phyloP scores from a whole-genome alignment of 1,140 invertebrate species.

The Triops cancriformis region DNA sequence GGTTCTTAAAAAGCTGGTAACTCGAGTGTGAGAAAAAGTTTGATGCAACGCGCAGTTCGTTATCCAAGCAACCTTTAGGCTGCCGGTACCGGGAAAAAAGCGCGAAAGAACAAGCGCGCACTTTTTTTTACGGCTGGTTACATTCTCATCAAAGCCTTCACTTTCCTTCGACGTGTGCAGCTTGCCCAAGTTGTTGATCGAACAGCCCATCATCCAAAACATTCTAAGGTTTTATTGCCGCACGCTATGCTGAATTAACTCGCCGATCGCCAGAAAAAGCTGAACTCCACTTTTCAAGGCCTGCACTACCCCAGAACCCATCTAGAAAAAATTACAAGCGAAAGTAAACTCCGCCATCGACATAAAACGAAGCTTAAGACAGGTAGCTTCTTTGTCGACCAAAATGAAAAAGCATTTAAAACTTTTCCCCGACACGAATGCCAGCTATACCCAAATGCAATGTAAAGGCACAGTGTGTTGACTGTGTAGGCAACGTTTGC shows the following conservation, averaged over 20 bases:
- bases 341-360: too few species aligned
- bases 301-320: neutral
- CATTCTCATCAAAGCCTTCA: slow-evolving; percentile 8
- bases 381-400: too few species aligned
- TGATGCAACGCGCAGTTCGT: neutral
- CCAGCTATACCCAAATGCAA: too few species aligned
- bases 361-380: too few species aligned
- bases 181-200: neutral
- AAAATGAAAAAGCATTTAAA: too few species aligned
- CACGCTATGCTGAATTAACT: slow-evolving; percentile 3
- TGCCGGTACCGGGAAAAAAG: neutral
- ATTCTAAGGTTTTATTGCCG: neutral
- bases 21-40: too few species aligned
- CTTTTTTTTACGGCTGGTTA: neutral
- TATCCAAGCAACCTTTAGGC: neutral
- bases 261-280: neutral
- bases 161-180: slow-evolving; percentile 7
- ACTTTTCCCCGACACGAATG: too few species aligned
- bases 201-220: neutral
- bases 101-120: neutral
- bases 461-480: too few species aligned
- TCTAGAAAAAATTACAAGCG: neutral
- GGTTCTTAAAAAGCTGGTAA: too few species aligned
- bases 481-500: too few species aligned
- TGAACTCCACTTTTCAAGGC: neutral